These are phyloP conservation scores for Euschistus heros DNA, from an alignment of 1,140 invertebrate species.

Conservation along the genomic window DNA sequence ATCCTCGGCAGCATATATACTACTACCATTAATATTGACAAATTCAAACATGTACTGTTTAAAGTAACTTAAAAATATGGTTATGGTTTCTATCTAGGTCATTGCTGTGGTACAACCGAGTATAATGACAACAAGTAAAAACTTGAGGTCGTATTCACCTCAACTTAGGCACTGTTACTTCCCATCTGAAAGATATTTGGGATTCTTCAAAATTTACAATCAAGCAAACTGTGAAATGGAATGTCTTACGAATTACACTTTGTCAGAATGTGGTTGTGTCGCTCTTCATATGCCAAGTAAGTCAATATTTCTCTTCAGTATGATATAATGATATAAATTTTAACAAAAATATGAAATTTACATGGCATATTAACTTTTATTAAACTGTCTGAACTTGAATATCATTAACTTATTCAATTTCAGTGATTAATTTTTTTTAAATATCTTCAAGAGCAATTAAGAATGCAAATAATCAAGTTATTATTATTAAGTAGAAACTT, in stretches of 20 bases:
- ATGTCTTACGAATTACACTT: conserved; percentile 36
- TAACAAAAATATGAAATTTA: no score
- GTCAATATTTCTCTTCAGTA: conserved; percentile 11
- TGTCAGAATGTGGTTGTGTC: conserved; percentile 37
- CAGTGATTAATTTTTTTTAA: no score
- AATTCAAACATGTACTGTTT: neutral
- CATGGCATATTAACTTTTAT: no score
- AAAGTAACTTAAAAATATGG: neutral
- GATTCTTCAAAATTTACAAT: conserved; percentile 46
- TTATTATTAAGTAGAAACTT: no score
- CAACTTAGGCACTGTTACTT: conserved; percentile 52
- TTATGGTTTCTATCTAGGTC: conserved; percentile 31
- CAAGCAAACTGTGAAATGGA: conserved; percentile 37
- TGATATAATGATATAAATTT: no score
- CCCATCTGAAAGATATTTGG: conserved; percentile 45
- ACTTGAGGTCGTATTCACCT: conserved; percentile 41
- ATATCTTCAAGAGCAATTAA: no score
- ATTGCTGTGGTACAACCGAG: conserved; percentile 47
- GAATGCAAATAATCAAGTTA: no score
- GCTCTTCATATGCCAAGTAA: conserved; percentile 57
- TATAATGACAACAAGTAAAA: conserved; percentile 50
- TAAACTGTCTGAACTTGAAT: no score
- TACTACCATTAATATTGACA: no score
- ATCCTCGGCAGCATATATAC: no score
- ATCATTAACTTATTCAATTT: no score